Base-by-base conservation (phyloP, 2,113 vertebrate species). In the Arothron firmamentum region DNA sequence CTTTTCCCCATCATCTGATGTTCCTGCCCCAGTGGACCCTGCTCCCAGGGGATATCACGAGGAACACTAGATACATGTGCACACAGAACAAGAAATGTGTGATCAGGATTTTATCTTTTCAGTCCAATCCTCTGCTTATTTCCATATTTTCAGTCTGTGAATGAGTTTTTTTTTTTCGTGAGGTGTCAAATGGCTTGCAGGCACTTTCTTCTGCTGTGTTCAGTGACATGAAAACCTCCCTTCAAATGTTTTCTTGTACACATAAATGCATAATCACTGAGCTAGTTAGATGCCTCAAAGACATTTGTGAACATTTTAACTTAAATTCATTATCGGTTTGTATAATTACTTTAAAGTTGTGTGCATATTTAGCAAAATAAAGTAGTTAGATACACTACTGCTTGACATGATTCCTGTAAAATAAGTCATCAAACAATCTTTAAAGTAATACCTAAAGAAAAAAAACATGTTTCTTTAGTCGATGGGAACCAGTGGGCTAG, bases 1-100 rank as follows among this genome's bases (percentile, higher is more conserved):
- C 70, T 65, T 53, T 65, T 65, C 76, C 76, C 75, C 64, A 78
- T 89, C 86, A 88, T 87, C 84, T 88, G 81, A 87, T 86, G 66
- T 58, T 68, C 67, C 58, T 69, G 51, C 34, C 48, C 68, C 5
- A 54, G 72, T 47, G 56, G 54, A 51, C 70, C 73, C 57, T 67
- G 67, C 60, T 75, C 72, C 69, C 47, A 23, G 75, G 79, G 72
- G 67, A 78, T 59, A 70, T 86, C 84, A 86, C 79, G 75, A 83
- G 86, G 73, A 77, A 31, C 34, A 16, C 67, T 42, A 55, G 52
- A 66, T 62, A 65, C 55, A 19, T 28, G 13, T 54, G 25, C 0
- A 50, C 52, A 31, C 52, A 58, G 43, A 63, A 52, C 18, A 68
- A 64, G 18, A 75, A 51, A 75, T 80, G 56, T 62, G 59, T 62